These are phyloP conservation scores for Microcebus tavaratra DNA, from an alignment of 2,113 vertebrate species.

Conservation along the genomic window DNA sequence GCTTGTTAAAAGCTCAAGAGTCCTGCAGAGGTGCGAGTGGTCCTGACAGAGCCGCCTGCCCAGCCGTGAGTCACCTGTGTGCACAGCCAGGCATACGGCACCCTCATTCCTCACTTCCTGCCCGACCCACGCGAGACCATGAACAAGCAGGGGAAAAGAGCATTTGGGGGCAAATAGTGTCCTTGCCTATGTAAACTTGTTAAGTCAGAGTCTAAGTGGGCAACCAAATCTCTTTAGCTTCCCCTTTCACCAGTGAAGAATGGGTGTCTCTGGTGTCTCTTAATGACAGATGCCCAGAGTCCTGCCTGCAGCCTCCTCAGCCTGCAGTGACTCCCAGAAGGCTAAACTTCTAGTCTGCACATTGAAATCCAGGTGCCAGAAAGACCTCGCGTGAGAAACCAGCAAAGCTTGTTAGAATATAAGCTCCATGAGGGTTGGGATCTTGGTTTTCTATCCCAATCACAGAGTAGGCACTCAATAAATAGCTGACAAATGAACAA, in stretches of 20 bases:
- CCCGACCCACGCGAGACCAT: not conserved
- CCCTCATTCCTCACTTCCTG: not conserved
- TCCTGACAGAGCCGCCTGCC: not conserved
- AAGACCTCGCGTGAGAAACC: not conserved
- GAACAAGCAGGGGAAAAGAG: no score
- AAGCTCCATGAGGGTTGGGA: not conserved
- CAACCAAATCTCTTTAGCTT: not conserved
- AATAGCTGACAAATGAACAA: accelerated
- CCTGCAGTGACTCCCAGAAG: not conserved
- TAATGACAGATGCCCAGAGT: not conserved
- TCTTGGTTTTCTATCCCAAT: not conserved
- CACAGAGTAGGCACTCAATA: not conserved
- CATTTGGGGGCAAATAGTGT: not conserved
- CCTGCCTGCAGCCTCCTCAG: not conserved
- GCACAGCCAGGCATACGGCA: accelerated
- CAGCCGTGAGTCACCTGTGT: not conserved
- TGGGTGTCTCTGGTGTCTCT: not conserved
- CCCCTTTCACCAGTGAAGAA: not conserved
- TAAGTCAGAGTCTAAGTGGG: not conserved
- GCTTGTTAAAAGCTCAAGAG: not conserved
- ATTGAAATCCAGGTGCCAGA: not conserved
- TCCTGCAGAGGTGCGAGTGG: not conserved
- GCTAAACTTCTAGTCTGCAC: not conserved
- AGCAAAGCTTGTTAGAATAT: not conserved
- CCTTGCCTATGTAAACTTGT: not conserved